Conservation (phyloP, 1,140 invertebrate genomes). For the Atta cephalotes region DNA sequence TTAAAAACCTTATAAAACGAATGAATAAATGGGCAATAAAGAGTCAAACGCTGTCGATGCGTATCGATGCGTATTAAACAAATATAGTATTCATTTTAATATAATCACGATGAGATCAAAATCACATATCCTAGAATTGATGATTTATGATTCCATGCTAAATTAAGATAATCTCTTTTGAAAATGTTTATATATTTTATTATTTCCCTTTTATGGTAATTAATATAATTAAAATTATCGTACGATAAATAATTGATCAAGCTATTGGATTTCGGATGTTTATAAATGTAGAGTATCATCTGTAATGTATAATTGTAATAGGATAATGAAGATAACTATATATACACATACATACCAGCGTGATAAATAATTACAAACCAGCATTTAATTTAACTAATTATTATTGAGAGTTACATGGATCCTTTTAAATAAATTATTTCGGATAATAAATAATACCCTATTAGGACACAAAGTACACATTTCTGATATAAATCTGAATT, state of each 20-base stretch:
- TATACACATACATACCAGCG: not conserved
- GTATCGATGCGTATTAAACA: too few relatives aligned
- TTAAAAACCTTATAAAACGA: too few relatives aligned
- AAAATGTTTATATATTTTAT: not conserved
- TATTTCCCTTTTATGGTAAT: not conserved
- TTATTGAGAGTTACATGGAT: not conserved
- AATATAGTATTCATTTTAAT: too few relatives aligned
- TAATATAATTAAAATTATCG: slow-evolving; percentile 31
- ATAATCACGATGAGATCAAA: not conserved
- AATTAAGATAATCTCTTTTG: not conserved
- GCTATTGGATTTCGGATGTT: slow-evolving; percentile 13
- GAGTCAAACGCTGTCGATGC: too few relatives aligned
- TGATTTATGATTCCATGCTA: not conserved
- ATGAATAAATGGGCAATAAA: too few relatives aligned
- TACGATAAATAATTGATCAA: slow-evolving; percentile 24
- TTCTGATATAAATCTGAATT: not conserved
- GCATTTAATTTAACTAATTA: slow-evolving; percentile 30
- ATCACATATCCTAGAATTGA: not conserved
- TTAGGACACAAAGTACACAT: not conserved
- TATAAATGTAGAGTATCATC: slow-evolving; percentile 6
- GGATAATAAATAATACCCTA: not conserved
- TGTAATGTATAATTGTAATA: slow-evolving; percentile 37
- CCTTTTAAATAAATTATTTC: not conserved
- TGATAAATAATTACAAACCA: slow-evolving; percentile 1
- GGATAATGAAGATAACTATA: slow-evolving; percentile 23